Percentiles rank a stretch among this genome's conserved stretches.
Conservation (phyloP, 2,113 vertebrate species). For the Orycteropus afer region DNA sequence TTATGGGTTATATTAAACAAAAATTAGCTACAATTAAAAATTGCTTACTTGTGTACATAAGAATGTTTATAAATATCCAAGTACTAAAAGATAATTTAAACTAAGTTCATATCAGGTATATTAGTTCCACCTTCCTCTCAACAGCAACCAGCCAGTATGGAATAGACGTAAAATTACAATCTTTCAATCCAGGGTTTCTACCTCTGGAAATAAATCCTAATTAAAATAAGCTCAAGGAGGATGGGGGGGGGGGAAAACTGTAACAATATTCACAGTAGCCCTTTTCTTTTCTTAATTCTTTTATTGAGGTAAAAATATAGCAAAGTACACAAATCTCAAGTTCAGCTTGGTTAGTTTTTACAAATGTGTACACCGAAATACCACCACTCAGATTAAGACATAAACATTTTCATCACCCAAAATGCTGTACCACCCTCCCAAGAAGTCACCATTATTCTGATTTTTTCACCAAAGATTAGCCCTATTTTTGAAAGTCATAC, state of each 20-base stretch:
- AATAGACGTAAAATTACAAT: neutral
- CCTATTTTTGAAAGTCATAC: neutral
- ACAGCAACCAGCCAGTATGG: neutral
- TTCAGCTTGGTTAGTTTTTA: neutral
- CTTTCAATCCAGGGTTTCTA: neutral
- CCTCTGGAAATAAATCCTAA: neutral
- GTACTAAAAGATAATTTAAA: neutral
- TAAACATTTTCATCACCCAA: neutral
- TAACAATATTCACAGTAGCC: neutral
- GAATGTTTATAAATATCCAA: neutral
- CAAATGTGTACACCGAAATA: neutral
- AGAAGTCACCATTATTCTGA: slow-evolving; percentile 31
- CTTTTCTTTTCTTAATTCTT: neutral
- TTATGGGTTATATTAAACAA: neutral
- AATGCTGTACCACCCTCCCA: neutral
- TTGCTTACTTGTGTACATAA: neutral
- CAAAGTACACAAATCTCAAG: neutral
- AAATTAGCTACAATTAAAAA: neutral
- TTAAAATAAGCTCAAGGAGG: neutral
- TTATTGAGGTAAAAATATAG: neutral
- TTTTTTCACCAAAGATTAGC: neutral
- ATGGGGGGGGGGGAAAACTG: neutral
- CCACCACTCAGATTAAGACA: neutral
- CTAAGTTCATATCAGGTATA: neutral
- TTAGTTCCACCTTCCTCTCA: neutral